These are phyloP conservation scores for Psix sp. DNA, from an alignment of 1,140 invertebrate species.

Conservation along the genomic window DNA sequence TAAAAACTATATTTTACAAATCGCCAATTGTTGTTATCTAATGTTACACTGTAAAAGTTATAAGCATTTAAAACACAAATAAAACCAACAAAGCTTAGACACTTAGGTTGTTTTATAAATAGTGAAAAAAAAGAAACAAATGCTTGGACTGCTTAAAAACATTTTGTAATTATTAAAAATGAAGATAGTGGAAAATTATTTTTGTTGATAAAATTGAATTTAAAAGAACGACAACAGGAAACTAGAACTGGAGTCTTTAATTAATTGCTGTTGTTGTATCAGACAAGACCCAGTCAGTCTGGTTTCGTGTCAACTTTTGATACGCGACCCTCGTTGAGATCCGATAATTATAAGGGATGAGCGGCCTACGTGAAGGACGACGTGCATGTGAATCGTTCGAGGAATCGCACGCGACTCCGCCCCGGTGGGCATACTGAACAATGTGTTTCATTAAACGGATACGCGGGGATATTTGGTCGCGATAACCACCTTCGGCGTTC, in stretches of 20 bases:
- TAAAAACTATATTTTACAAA: slow-evolving; percentile 29
- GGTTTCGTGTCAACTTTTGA: slow-evolving; percentile 52
- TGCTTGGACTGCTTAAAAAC: no score
- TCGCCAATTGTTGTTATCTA: neutral
- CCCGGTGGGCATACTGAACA: slow-evolving; percentile 16
- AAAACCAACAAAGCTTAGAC: no score
- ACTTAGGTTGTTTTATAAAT: no score
- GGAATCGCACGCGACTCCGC: slow-evolving; percentile 37
- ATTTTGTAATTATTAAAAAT: no score
- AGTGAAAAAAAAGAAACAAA: no score
- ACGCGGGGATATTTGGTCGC: neutral
- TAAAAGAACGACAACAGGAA: no score
- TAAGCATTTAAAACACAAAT: no score
- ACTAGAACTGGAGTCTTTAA: slow-evolving; percentile 23
- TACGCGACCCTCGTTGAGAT: slow-evolving; percentile 61
- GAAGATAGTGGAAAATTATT: no score
- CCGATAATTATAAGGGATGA: slow-evolving; percentile 67
- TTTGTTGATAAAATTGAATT: no score
- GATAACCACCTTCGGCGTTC: slow-evolving; percentile 5
- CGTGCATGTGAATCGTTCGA: slow-evolving; percentile 56
- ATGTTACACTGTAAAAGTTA: no score
- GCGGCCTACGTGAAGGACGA: slow-evolving; percentile 46
- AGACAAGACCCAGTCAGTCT: slow-evolving; percentile 35
- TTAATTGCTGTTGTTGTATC: slow-evolving; percentile 63
- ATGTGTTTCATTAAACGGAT: slow-evolving; percentile 19